A percentile compares a stretch with the other conserved stretches of the same genome.
Evolutionary conservation across 2,888 invertebrate genomes (phyloP).

Genomic region (Acleris sparsana): DNA sequence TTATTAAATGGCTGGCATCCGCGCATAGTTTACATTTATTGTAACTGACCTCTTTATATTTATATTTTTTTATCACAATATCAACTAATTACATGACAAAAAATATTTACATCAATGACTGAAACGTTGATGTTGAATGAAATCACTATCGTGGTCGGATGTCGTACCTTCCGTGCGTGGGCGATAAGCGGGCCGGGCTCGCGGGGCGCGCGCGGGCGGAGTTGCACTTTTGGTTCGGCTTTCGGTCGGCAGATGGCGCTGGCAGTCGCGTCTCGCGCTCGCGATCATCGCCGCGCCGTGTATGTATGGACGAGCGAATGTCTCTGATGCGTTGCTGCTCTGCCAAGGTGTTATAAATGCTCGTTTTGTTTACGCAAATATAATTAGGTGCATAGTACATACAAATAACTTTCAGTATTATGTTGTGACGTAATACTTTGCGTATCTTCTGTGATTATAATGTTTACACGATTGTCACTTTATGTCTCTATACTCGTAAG

Average conservation of each 20-base stretch:
- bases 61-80: constrained; percentile 16
- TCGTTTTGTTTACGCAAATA: constrained; percentile 14
- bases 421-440: not conserved
- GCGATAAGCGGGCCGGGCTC: constrained; percentile 17
- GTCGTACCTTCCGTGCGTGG: constrained; percentile 28
- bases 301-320: constrained; percentile 13
- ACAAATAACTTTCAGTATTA: constrained; percentile 6
- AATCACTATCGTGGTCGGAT: constrained; percentile 23
- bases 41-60: constrained; percentile 16
- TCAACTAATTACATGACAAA: constrained; percentile 15
- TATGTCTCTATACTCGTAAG: too few relatives aligned
- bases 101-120: constrained; percentile 19
- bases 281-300: constrained; percentile 25
- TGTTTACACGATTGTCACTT: too few relatives aligned
- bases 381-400: constrained; percentile 9
- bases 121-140: constrained; percentile 21
- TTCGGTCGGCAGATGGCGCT: constrained; percentile 73
- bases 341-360: constrained; percentile 25
- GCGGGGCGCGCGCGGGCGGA: constrained; percentile 17
- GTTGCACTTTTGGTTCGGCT: constrained; percentile 45
- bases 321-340: constrained; percentile 22
- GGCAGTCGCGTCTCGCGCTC: constrained; percentile 43
- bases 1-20: constrained; percentile 10
- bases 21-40: constrained; percentile 15
- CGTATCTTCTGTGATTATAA: too few relatives aligned